Evolutionary conservation across 2,797 vertebrate species (phyloP), one percentile per base, ranked within the genome.

Genomic region (Chaetodon trifasciatus): DNA sequence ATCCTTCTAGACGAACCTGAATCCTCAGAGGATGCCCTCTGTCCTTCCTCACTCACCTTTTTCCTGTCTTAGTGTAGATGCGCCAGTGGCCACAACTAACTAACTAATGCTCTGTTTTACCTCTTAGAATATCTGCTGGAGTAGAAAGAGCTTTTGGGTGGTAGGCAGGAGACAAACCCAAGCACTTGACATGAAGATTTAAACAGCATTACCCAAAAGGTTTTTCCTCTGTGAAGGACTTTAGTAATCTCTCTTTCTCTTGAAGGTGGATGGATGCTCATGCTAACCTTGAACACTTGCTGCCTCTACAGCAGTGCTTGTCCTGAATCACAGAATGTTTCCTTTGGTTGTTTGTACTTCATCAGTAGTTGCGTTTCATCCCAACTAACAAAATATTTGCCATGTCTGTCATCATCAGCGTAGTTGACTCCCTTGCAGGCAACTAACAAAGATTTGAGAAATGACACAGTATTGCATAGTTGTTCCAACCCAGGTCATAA

Each of bases 91-190:
- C 15, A 15, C 13, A 35, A 46, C 69, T 84, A 67, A 86, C 62
- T 0, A 19, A 69, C 52, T 49, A 60, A 47, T 39, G n/a, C 24
- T 76, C 35, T 67, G 24, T 46, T 79, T 53, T 65, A 24, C 52
- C 44, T 55, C 17, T 39, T 46, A 73, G 56, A 66, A 52, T 44
- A 13, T 73, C 64, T 12, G 6, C 61, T 28, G 0, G 50, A 49
- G 67, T 21, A 74, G 79, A 80, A 84, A 78, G 56, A 83, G 37
- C 79, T 88, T 90, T 91, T 88, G 86, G 81, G 81, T 89, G 73
- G 49, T 56, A 12, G 13, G 55, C 16, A 39, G 13, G 3, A 39
- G 50, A 8, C 35, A 23, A 53, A 67, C 32, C 16, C 16, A 52
- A 66, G 47, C 23, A 24, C 5, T 8, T 28, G 21, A 65, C 50